phyloP scores from a whole-genome alignment of 2,888 invertebrate species.

The Habroteleia sp. region DNA sequence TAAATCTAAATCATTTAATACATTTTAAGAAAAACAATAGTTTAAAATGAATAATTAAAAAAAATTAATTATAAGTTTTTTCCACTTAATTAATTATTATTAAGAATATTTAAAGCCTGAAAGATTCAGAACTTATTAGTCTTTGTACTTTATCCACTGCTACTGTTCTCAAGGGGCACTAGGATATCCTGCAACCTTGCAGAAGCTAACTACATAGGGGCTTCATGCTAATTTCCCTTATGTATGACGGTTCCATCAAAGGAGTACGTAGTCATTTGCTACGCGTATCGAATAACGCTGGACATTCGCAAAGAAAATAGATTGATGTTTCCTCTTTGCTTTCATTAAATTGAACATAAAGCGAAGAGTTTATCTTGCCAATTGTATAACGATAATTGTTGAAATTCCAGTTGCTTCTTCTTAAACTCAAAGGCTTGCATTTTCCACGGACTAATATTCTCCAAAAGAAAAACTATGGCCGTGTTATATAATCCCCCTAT shows the following conservation, averaged over 20 bases:
- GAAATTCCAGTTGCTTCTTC: neutral
- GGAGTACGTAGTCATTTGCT: neutral
- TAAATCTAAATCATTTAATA: too few species aligned
- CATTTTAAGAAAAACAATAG: too few species aligned
- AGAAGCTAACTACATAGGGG: neutral
- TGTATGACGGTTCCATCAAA: neutral
- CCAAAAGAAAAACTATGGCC: too few species aligned
- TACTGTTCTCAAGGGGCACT: neutral
- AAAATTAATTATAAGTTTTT: too few species aligned
- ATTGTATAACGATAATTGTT: neutral
- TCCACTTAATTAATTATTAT: too few species aligned
- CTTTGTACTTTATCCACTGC: slow-evolving; percentile 11
- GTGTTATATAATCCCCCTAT: too few species aligned
- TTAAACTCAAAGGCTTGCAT: neutral
- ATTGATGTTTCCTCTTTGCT: slow-evolving; percentile 15
- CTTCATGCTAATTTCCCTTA: neutral
- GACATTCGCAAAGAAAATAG: slow-evolving; percentile 56
- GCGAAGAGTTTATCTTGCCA: neutral
- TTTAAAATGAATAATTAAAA: too few species aligned
- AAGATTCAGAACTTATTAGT: neutral
- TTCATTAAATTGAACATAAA: slow-evolving; percentile 7
- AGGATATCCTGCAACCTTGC: neutral
- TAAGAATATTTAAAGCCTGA: too few species aligned
- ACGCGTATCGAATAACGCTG: neutral
- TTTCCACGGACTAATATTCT: too few species aligned